Evolutionary conservation across 2,113 vertebrate species (phyloP).

Genomic region (Semicossyphus pulcher): DNA sequence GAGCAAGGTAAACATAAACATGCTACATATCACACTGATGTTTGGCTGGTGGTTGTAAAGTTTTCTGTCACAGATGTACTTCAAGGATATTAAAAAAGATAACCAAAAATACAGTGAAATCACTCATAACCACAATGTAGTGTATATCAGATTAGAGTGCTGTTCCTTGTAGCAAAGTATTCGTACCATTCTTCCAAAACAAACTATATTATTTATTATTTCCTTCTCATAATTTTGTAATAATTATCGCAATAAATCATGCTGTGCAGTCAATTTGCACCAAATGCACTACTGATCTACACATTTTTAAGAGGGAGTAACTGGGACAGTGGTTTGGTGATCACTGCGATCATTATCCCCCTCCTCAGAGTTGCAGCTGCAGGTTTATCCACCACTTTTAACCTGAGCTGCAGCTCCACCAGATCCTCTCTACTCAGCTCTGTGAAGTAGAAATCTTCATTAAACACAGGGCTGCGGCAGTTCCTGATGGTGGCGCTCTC

Average conservation of each 20-base stretch:
- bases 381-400: conserved; percentile 80
- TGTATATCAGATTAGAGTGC: background rate
- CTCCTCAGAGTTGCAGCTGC: conserved; percentile 64
- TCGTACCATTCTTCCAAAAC: no score
- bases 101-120: background rate
- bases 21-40: background rate
- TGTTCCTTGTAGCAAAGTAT: background rate
- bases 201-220: no score
- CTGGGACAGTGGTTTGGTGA: conserved; percentile 74
- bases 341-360: conserved; percentile 67
- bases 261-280: background rate
- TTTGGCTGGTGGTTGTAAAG: background rate
- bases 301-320: conserved; percentile 57
- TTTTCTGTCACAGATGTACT: background rate
- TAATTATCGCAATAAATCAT: no score
- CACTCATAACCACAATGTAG: background rate
- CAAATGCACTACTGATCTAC: background rate
- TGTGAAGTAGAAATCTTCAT: conserved; percentile 85
- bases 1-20: background rate
- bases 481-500: conserved; percentile 79
- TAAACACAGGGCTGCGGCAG: conserved; percentile 77
- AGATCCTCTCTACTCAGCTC: conserved; percentile 69
- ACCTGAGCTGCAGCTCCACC: conserved; percentile 66
- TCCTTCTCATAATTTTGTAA: no score
- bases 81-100: background rate